phyloP scores from a whole-genome alignment of 2,797 vertebrate genomes.

The Phaenicophaeus curvirostris region DNA sequence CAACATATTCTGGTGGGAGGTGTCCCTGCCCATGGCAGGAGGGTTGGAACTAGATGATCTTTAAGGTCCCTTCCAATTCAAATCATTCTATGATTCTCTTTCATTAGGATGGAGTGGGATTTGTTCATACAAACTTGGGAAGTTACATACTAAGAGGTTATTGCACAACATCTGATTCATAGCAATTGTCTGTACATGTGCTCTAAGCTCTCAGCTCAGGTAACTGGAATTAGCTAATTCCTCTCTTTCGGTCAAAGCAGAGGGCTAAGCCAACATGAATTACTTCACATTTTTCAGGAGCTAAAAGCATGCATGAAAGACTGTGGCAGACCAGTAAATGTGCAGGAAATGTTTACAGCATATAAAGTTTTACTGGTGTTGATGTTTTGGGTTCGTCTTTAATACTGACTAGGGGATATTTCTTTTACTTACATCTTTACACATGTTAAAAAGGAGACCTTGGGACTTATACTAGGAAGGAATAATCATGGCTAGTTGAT shows the following conservation, averaged over 20 bases:
- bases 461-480: background rate
- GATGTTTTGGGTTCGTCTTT: background rate
- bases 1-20: background rate
- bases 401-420: background rate
- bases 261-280: constrained; percentile 5
- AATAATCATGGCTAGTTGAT: background rate
- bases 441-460: background rate
- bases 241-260: background rate
- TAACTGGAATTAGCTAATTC: constrained; percentile 57
- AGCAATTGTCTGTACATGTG: constrained; percentile 40
- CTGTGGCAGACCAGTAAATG: background rate
- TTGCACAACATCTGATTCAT: constrained; percentile 20
- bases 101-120: constrained; percentile 7
- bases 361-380: background rate
- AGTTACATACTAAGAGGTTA: background rate
- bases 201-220: background rate
- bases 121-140: constrained; percentile 3
- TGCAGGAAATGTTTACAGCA: background rate
- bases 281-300: constrained; percentile 2
- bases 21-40: too few species aligned
- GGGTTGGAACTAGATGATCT: too few species aligned
- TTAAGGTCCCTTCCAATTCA: too few species aligned
- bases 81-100: background rate
- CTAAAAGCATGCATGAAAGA: background rate
- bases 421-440: background rate